These are phyloP conservation scores for Andinoacara biseriatus DNA, from an alignment of 2,113 vertebrate genomes.

Conservation along the genomic window DNA sequence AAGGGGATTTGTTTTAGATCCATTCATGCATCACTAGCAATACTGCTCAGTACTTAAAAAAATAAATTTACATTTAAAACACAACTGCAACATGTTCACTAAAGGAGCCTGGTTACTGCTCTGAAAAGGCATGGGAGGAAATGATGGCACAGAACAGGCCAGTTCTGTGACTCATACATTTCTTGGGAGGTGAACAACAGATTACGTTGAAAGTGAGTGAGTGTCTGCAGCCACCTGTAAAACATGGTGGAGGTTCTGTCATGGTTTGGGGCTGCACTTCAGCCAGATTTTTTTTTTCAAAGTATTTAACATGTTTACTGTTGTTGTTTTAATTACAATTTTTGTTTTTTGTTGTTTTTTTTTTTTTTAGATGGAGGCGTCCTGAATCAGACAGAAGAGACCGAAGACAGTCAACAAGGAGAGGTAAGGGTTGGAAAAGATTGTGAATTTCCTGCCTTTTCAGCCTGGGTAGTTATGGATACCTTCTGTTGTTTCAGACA, in stretches of 20 bases:
- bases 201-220: background rate
- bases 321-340: background rate
- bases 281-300: background rate
- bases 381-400: slow-evolving; percentile 59
- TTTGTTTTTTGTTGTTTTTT: background rate
- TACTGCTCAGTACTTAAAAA: too few species aligned
- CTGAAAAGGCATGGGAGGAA: too few species aligned
- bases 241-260: background rate
- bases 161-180: too few species aligned
- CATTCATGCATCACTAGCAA: too few species aligned
- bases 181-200: too few species aligned
- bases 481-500: slow-evolving; percentile 30
- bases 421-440: slow-evolving; percentile 27
- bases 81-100: too few species aligned
- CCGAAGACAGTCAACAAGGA: slow-evolving; percentile 63
- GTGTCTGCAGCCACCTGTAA: rapidly evolving
- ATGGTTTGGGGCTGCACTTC: background rate
- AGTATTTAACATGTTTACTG: background rate
- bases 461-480: background rate
- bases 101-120: too few species aligned
- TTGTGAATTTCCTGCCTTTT: background rate
- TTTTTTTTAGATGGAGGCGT: slow-evolving; percentile 46
- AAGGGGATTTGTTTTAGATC: too few species aligned
- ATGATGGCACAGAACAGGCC: too few species aligned
- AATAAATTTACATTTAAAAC: too few species aligned